Percentiles rank a stretch among this genome's conserved stretches.
These are phyloP conservation scores for Centropus unirufus DNA, from an alignment of 2,113 vertebrate genomes.

Conservation along the genomic window DNA sequence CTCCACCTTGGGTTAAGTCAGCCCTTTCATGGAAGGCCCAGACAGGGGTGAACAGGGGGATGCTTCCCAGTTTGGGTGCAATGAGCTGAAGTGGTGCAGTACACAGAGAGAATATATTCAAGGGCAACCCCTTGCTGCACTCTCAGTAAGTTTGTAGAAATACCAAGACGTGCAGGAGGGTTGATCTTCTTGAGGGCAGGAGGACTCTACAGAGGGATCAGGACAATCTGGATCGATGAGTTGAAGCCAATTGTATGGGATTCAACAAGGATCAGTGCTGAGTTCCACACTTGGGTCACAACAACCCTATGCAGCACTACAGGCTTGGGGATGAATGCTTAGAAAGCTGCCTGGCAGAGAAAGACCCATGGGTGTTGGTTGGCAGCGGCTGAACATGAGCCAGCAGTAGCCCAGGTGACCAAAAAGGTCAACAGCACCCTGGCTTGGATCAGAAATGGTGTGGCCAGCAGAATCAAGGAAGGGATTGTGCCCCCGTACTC, in stretches of 20 bases:
- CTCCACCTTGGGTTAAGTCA: neutral
- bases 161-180: accelerated
- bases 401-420: neutral
- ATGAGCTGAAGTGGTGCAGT: accelerated
- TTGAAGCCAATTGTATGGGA: accelerated
- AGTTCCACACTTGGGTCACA: neutral
- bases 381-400: accelerated
- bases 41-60: accelerated
- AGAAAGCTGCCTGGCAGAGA: accelerated
- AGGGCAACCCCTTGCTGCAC: neutral
- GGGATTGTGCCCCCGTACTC: neutral
- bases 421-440: neutral
- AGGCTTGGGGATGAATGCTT: neutral
- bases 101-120: neutral
- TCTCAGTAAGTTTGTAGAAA: neutral
- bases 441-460: accelerated
- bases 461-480: accelerated
- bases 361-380: accelerated
- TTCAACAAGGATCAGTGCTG: accelerated
- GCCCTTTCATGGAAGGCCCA: neutral
- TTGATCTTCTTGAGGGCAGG: neutral
- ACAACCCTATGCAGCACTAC: accelerated
- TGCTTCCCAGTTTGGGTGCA: accelerated
- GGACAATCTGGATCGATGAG: neutral
- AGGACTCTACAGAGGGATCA: neutral